Conservation (phyloP, 2,797 vertebrate genomes). For the Coranthus polyacanthus region DNA sequence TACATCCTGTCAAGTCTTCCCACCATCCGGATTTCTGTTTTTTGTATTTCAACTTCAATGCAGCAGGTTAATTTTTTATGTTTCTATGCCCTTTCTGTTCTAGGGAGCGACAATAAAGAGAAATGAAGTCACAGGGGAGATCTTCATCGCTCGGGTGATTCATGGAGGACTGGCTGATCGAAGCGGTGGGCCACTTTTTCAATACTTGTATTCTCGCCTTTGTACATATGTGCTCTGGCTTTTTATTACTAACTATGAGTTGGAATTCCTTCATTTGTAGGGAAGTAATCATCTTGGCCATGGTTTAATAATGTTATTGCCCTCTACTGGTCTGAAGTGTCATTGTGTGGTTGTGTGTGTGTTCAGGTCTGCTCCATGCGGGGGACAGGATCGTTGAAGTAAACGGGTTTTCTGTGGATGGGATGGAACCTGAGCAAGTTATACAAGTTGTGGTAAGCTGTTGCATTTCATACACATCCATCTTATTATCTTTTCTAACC, state of each 20-base stretch:
- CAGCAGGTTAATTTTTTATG: neutral
- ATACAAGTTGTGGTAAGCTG: constrained; percentile 92
- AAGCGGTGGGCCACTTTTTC: constrained; percentile 86
- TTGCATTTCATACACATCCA: too few relatives aligned
- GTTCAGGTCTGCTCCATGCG: constrained; percentile 92
- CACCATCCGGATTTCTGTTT: neutral
- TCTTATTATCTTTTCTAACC: too few relatives aligned
- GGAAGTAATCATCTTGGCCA: too few relatives aligned
- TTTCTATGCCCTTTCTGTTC: constrained; percentile 12
- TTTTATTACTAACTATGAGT: neutral
- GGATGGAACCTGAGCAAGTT: constrained; percentile 95
- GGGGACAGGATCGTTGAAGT: constrained; percentile 96
- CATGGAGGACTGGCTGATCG: constrained; percentile 94
- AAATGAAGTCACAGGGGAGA: constrained; percentile 93
- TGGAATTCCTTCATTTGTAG: neutral
- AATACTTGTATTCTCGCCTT: too few relatives aligned
- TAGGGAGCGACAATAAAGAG: constrained; percentile 98
- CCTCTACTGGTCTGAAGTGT: neutral
- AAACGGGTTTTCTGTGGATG: constrained; percentile 92
- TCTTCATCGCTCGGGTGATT: constrained; percentile 95
- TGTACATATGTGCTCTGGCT: neutral
- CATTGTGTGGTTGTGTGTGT: constrained; percentile 14
- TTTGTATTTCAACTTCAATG: neutral
- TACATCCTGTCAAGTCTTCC: neutral
- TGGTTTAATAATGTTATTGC: too few relatives aligned